phyloP scores from a whole-genome alignment of 1,140 invertebrate species.

The Dreissena rostriformis region DNA sequence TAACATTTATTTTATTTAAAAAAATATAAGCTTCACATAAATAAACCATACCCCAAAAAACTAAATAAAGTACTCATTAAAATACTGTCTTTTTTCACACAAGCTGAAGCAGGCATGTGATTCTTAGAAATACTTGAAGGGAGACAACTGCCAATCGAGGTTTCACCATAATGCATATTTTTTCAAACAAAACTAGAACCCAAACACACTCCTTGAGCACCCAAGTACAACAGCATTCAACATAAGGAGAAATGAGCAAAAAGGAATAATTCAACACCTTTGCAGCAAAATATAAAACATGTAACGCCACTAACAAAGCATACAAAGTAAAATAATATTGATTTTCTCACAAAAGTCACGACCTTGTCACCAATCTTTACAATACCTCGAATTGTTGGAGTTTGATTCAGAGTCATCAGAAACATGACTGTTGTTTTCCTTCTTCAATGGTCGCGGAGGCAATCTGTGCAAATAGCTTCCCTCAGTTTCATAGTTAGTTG shows the following conservation, averaged over 20 bases:
- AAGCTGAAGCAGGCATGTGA: too few species aligned
- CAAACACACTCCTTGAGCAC: background rate
- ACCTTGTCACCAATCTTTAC: background rate
- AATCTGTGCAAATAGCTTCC: conserved; percentile 45
- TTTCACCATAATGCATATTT: background rate
- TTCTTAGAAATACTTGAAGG: too few species aligned
- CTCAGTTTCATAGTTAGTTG: conserved; percentile 55
- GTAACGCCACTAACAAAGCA: background rate
- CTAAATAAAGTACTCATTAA: too few species aligned
- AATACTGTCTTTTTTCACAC: too few species aligned
- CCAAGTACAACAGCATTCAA: background rate
- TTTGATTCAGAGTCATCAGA: conserved; percentile 48
- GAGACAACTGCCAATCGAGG: too few species aligned
- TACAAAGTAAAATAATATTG: background rate
- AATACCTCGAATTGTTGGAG: conserved; percentile 44
- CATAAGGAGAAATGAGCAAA: background rate
- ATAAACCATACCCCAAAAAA: too few species aligned
- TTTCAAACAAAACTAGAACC: background rate
- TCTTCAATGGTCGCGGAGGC: conserved; percentile 42
- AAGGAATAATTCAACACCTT: too few species aligned
- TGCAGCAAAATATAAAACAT: too few species aligned
- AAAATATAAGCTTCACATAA: too few species aligned
- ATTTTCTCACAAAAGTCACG: background rate
- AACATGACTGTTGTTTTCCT: conserved; percentile 32
- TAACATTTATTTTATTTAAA: too few species aligned